Evolutionary conservation across 1,140 invertebrate genomes (phyloP).

Genomic region (Dolichoris vasculosae): DNA sequence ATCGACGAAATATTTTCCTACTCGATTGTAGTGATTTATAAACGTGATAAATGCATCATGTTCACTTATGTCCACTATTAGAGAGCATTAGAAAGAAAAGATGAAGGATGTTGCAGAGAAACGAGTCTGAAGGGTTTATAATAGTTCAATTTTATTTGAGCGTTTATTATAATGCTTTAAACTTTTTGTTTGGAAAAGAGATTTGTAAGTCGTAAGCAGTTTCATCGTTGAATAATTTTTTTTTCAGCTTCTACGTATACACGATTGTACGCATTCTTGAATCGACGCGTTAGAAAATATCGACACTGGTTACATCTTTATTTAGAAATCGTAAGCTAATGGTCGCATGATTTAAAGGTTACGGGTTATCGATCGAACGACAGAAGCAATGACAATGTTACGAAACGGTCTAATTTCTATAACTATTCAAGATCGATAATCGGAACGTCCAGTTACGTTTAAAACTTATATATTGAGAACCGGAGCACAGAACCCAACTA

Average conservation of each 20-base stretch:
- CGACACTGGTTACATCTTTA: constrained; percentile 26
- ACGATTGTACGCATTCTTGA: background rate
- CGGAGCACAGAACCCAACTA: constrained; percentile 20
- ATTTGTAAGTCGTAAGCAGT: background rate
- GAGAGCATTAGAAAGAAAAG: background rate
- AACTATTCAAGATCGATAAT: constrained; percentile 11
- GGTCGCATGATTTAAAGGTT: constrained; percentile 32
- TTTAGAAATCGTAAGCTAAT: background rate
- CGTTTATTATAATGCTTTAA: background rate
- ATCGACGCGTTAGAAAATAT: constrained; percentile 19
- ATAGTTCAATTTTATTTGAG: constrained; percentile 1
- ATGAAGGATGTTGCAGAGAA: background rate
- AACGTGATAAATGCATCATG: background rate
- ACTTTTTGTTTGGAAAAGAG: background rate
- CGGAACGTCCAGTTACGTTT: background rate
- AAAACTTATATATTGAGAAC: background rate
- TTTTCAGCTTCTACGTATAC: background rate
- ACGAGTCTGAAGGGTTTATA: background rate
- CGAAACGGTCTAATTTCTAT: constrained; percentile 48
- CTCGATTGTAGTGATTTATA: background rate
- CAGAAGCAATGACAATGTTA: constrained; percentile 41
- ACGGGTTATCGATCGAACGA: constrained; percentile 23
- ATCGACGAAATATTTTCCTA: background rate
- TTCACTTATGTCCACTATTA: background rate
- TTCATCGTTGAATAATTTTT: background rate